Base-by-base conservation (phyloP, 2,113 vertebrate genomes). In the Acrocephalus arundinaceus region DNA sequence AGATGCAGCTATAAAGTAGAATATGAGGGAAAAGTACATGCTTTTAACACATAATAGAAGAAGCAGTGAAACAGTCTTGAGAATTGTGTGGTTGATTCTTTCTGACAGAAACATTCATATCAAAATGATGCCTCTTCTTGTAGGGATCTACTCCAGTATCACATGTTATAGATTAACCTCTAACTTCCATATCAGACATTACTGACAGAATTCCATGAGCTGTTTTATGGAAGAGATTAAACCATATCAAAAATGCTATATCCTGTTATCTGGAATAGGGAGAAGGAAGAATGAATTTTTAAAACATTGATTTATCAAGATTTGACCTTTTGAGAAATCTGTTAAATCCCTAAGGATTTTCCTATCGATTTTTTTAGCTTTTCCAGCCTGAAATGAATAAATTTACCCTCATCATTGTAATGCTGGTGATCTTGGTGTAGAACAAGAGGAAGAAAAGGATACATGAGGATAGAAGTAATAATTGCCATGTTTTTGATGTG, bases 131-230 rank as follows among this genome's bases (percentile, higher is more conserved):
- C 4, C 19, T 93, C 52, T 94, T 62, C 43, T 46, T 63, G 7
- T 19, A 41, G 35, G 13, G 17, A 13, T 24, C 16, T 73, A 9
- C 65, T 84, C 33, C 37, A 59, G 24, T 41, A 75, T 41, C 67
- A 9, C 12, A 5, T 33, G 5, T 67, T 62, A 12, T 3, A 66
- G 61, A 85, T 58, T 75, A 48, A 61, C 18, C 37, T 88, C 7
- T 39, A 35, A 13, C 20, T 75, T 57, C 51, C 49, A 1, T 24
- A 19, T 52, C n/a, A 79, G 70, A 41, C 2, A 2, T 37, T 82
- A 71, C 1, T 0, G 0, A 49, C 0, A 0, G 10, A 85, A 62
- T 75, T 58, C 52, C 12, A 3, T 33, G 19, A 66, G 16, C 7
- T 54, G 6, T 78, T 82, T 31, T 49, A 67, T 25, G 17, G 30